These are phyloP conservation scores for Diaprepes abbreviatus DNA, from an alignment of 2,888 invertebrate species.

Conservation along the genomic window DNA sequence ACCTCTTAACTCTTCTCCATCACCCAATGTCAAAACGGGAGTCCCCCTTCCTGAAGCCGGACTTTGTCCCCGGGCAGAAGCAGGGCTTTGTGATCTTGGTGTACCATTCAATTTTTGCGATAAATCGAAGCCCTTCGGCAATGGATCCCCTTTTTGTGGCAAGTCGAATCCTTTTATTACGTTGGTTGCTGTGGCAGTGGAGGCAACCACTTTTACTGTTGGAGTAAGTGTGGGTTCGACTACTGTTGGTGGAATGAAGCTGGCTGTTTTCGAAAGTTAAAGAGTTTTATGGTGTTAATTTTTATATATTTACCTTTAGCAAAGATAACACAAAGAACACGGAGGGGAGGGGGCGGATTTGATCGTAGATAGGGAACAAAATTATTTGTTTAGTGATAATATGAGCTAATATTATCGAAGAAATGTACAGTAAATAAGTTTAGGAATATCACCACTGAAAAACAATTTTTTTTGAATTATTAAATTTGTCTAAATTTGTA, in stretches of 20 bases:
- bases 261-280: constrained; percentile 18
- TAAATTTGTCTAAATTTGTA: no score
- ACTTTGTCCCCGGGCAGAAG: constrained; percentile 74
- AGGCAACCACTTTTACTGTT: constrained; percentile 61
- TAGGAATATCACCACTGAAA: no score
- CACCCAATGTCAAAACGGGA: constrained; percentile 60
- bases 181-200: constrained; percentile 66
- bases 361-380: no score
- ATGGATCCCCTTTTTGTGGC: constrained; percentile 55
- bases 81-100: constrained; percentile 80
- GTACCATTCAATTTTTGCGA: constrained; percentile 64
- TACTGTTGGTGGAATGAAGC: constrained; percentile 28
- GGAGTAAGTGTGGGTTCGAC: constrained; percentile 38
- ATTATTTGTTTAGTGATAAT: no score
- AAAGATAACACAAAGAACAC: no score
- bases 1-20: constrained; percentile 52
- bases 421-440: no score
- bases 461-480: no score
- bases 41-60: constrained; percentile 77
- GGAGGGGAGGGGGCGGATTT: no score
- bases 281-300: no score
- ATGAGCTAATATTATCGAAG: no score
- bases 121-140: constrained; percentile 24
- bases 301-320: no score
- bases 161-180: constrained; percentile 75